Evolutionary conservation across 2,797 vertebrate genomes (phyloP).

Genomic region (Enteromius treurensis): DNA sequence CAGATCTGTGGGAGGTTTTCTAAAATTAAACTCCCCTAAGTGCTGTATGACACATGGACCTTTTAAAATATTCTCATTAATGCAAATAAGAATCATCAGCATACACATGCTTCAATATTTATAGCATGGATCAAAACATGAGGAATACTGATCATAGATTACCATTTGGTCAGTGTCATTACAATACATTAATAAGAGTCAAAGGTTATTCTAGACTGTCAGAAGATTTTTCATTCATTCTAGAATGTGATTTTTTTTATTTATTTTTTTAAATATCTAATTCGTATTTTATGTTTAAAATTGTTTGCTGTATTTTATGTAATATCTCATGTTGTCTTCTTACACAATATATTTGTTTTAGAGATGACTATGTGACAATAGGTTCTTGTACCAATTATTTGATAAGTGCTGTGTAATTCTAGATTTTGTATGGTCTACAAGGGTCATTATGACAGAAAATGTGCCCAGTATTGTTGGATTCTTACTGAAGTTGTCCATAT

Average conservation of each 20-base stretch:
- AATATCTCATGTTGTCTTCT: background rate
- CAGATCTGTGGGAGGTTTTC: constrained; percentile 27
- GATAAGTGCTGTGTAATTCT: background rate
- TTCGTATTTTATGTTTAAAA: background rate
- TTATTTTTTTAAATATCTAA: too few species aligned
- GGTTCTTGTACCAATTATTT: background rate
- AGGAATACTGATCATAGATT: background rate
- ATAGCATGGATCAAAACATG: background rate
- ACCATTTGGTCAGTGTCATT: background rate
- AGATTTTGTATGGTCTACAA: too few species aligned
- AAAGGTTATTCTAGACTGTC: constrained; percentile 8
- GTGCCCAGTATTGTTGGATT: background rate
- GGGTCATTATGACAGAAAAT: background rate
- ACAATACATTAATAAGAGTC: background rate
- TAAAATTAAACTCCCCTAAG: constrained; percentile 37
- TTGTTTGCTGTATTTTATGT: background rate
- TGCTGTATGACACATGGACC: constrained; percentile 1
- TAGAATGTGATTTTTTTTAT: background rate
- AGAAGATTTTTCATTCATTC: background rate
- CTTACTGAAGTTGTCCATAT: background rate
- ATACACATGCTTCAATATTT: constrained; percentile 1
- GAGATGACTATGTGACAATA: background rate
- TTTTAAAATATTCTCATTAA: constrained; percentile 33
- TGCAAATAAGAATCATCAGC: constrained; percentile 37
- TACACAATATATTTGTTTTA: background rate